These are phyloP conservation scores for Pycnomerus fuliginosus DNA, from an alignment of 2,888 invertebrate genomes.

Conservation along the genomic window DNA sequence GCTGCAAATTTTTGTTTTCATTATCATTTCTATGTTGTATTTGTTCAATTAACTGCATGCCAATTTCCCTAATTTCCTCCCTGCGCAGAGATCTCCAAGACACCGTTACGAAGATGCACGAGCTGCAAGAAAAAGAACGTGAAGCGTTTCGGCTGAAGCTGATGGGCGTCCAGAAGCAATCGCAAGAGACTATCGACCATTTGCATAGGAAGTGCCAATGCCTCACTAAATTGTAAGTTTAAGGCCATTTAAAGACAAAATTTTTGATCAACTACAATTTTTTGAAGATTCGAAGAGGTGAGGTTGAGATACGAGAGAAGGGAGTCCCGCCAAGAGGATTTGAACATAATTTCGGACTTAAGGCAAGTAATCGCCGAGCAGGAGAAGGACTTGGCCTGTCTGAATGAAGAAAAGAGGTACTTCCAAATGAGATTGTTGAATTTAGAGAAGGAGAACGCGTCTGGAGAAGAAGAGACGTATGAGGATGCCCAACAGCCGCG, in stretches of 20 bases:
- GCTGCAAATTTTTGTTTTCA: conserved; percentile 25
- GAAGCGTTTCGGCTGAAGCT: conserved; percentile 44
- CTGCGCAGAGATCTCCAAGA: conserved; percentile 55
- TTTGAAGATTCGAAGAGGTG: conserved; percentile 59
- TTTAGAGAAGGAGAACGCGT: conserved; percentile 37
- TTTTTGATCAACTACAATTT: not conserved
- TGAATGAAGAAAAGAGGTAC: conserved; percentile 60
- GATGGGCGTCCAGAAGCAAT: conserved; percentile 55
- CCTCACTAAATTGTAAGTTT: conserved; percentile 64
- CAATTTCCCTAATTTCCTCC: conserved; percentile 29
- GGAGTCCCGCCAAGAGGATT: conserved; percentile 59
- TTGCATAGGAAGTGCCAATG: conserved; percentile 63
- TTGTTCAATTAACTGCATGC: conserved; percentile 4
- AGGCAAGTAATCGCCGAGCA: conserved; percentile 59
- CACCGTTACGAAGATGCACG: conserved; percentile 43
- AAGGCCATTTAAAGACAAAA: not conserved
- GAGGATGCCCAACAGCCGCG: conserved; percentile 37
- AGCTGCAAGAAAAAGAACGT: conserved; percentile 45
- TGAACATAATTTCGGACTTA: conserved; percentile 58
- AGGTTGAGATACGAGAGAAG: conserved; percentile 59
- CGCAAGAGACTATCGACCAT: conserved; percentile 59
- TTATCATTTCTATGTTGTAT: conserved; percentile 23
- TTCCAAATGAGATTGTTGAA: conserved; percentile 57
- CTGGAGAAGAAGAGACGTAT: conserved; percentile 41
- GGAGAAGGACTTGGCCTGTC: conserved; percentile 58